Conservation (phyloP, 2,113 vertebrate species). For the Saimiri boliviensis region DNA sequence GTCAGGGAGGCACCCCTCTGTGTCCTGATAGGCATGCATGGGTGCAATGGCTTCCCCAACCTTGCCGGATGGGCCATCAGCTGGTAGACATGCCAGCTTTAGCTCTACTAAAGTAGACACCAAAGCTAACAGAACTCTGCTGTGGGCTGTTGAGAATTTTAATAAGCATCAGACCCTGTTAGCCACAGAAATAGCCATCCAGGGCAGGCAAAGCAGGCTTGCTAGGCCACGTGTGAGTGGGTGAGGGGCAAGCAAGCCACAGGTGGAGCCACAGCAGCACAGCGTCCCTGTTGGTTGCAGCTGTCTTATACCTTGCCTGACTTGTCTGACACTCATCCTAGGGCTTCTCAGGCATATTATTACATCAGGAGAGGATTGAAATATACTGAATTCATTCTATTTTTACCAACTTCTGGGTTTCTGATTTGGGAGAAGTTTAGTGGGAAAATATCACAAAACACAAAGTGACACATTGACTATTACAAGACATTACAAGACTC, state of each 20-base stretch:
- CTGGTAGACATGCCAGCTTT: background rate
- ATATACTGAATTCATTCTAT: background rate
- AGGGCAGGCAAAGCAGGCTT: background rate
- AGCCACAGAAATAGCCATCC: background rate
- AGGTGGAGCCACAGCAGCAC: background rate
- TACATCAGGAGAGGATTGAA: background rate
- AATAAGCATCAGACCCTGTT: background rate
- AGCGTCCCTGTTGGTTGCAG: background rate
- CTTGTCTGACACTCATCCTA: background rate
- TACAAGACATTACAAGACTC: background rate
- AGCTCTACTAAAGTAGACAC: background rate
- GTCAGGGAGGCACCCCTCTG: background rate
- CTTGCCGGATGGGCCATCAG: background rate
- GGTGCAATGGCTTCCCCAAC: background rate
- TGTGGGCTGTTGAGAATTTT: background rate
- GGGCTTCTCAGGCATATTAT: background rate
- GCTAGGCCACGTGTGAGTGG: accelerated
- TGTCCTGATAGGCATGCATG: background rate
- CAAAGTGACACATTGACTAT: background rate
- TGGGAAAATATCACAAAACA: slow-evolving; percentile 17
- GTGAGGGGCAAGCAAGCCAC: accelerated
- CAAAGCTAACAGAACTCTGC: background rate
- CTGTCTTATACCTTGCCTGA: background rate
- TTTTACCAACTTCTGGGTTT: background rate
- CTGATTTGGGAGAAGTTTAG: background rate